Evolutionary conservation across 2,888 invertebrate species (phyloP), one percentile per base, ranked within the genome.

Genomic region (Apamea crenata): DNA sequence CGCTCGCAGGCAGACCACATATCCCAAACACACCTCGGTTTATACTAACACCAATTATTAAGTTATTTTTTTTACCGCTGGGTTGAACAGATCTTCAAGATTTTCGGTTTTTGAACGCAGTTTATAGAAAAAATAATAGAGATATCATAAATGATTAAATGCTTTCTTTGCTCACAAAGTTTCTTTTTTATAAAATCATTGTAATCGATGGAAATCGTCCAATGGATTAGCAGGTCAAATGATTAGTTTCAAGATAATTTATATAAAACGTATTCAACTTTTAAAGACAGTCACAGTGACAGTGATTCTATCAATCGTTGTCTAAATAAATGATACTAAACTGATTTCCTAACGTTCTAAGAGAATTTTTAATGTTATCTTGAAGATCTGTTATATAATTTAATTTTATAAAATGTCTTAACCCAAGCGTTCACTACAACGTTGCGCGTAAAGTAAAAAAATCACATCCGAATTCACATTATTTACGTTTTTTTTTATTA

Each of bases 11-110:
- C 94, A 94, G 95, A 95, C 96, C 93, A 94, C 95, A 95, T 95
- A 96, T 96, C 96, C 96, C 96, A 96, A 95, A 94, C 96, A 93
- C 92, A 95, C 95, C 95, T 93, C 95, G 94, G 95, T 91, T 92
- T 90, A 93, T 92, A 93, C 94, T 95, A 95, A 95, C 95, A 95
- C 94, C 96, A 95, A 95, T 95, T 93, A 93, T 86, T 87, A 89
- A 87, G 74, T 85, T 85, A n/a, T 87, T 84, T 65, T 47, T 81
- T 80, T 85, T 86, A 86, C 87, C 91, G 93, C 92, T 92, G 93
- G 93, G 92, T 88, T 87, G 79, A 86, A 92, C 92, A 91, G 91
- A 92, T 87, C 93, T 92, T 93, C 93, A 92, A 93, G 90, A 70
- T 82, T 79, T 72, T 74, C 18, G 14, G 25, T 72, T 78, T 78